phyloP scores from a whole-genome alignment of 2,113 vertebrate genomes.

The Jaculus jaculus region DNA sequence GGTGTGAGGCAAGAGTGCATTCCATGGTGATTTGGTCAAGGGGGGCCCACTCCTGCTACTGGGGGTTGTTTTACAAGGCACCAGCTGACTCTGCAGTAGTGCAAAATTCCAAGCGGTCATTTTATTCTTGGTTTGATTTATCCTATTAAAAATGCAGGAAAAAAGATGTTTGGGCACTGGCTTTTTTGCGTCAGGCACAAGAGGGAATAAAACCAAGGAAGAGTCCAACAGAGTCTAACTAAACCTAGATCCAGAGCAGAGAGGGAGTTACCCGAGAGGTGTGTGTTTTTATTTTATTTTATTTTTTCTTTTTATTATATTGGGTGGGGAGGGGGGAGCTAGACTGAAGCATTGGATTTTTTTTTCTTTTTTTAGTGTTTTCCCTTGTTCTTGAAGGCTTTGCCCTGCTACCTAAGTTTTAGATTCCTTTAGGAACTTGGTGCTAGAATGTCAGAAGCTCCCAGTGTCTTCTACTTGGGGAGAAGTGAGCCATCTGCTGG shows the following conservation, averaged over 20 bases:
- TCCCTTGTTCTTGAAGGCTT: slow-evolving; percentile 40
- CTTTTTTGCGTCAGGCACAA: slow-evolving; percentile 33
- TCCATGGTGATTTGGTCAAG: neutral
- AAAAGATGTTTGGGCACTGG: neutral
- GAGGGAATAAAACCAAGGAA: slow-evolving; percentile 25
- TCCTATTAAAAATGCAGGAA: neutral
- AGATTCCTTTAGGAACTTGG: slow-evolving; percentile 55
- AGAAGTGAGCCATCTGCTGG: slow-evolving; percentile 74
- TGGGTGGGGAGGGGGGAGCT: slow-evolving; percentile 37
- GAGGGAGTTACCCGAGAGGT: slow-evolving; percentile 24
- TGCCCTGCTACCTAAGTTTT: slow-evolving; percentile 28
- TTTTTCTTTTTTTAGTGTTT: slow-evolving; percentile 39
- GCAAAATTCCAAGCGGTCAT: slow-evolving; percentile 48
- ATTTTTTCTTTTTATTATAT: slow-evolving; percentile 56
- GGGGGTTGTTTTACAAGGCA: slow-evolving; percentile 36
- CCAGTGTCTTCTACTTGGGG: slow-evolving; percentile 3
- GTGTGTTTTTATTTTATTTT: neutral
- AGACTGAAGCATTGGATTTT: slow-evolving; percentile 47
- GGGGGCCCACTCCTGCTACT: neutral
- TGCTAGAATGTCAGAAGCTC: neutral
- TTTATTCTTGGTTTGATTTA: slow-evolving; percentile 59
- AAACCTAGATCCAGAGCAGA: slow-evolving; percentile 37
- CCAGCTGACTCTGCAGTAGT: slow-evolving; percentile 54
- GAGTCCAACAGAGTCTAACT: slow-evolving; percentile 28
- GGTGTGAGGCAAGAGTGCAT: slow-evolving; percentile 5